Base-by-base conservation (phyloP, 1,140 invertebrate genomes). In the Eriocheir sinensis region DNA sequence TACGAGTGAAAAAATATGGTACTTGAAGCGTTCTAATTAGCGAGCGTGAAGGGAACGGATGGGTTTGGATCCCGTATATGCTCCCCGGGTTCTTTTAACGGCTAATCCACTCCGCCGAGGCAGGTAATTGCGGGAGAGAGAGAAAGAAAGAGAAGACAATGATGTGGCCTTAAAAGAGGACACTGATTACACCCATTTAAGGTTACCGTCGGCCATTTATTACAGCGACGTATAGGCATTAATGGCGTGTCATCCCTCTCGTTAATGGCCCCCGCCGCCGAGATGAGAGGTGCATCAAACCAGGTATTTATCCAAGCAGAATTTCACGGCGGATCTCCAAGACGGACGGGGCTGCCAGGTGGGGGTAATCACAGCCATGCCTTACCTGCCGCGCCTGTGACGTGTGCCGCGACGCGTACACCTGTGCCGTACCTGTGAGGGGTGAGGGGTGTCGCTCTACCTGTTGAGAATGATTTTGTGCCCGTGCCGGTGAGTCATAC, bases 281-380 rank as follows among this genome's bases (percentile, higher is more conserved):
- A 72, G 21, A 60, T 21, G 53, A 72, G 2, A n/a, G 21, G 60
- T 27, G 27, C 2, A 72, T 72, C 60, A 72, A 72, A 72, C 9
- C 60, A 72, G 60, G 60, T 72, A 72, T 72, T 72, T 72, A 72
- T 72, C 60, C 60, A 72, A n/a, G 1, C 12, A n/a, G n/a, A 72
- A 72, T 72, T 72, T 72, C 60, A 72, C 60, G 60, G 21, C n/a
- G n/a, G n/a, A 72, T 72, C 60, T 72, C n/a, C 21, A 72, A 72
- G 60, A 72, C 12, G 3, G 27, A 72, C 21, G 60, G n/a, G 60
- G 60, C 1, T 72, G 60, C 60, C 60, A 72, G 2, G 60, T 0
- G n/a, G n/a, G 60, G n/a, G 21, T 72, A 72, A 72, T 72, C 60
- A 4, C 60, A 2, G 60, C 60, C n/a, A 72, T 72, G n/a, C n/a